Evolutionary conservation across 2,797 vertebrate species (phyloP), one percentile per base, ranked within the genome.

Genomic region (Orientallactaga sibirica): DNA sequence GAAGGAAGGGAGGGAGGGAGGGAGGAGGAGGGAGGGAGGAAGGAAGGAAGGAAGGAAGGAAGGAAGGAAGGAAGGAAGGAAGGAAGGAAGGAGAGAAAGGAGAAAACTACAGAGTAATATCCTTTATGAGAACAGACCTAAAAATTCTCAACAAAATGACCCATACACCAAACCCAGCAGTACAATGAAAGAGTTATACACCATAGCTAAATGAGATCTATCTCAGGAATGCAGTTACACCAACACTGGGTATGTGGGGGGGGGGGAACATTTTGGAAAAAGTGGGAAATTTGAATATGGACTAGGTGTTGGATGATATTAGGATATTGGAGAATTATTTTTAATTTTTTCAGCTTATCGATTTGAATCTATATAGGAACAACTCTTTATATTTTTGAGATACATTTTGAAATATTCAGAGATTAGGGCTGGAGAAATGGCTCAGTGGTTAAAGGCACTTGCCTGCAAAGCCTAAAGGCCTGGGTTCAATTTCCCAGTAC

Each of bases 311-410:
- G 76, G 12, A 64, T 64, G 62, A 64, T 24, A 64, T 7, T 52
- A 52, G 7, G 52, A 52, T 74, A 68, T 86, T 90, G 88, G 75
- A 48, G 58, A 88, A 78, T 86, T 88, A 67, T 66, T 91, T 77
- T 61, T 74, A 43, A 68, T 85, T 93, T 91, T 4, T 92, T 85
- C 48, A 25, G 18, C 58, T 82, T 93, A 43, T 78, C 88, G 20
- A 24, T 66, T 1, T 79, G 15, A 85, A 37, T 9, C 48, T 92
- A 64, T 77, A 20, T 86, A 43, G 41, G 71, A 85, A 88, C 85
- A 86, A 83, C 24, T 64, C 20, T 64, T 24, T 58, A 12, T 75
- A 70, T 86, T 92, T 94, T 93, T 86, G 67, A 89, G 37, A 61
- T 86, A 15, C 9, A 43, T 89, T 78, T 88, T 91, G 41, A 93